Evolutionary conservation across 53 echinoderm and acorn worm species (phyloP).

Genomic region (Arbacia lixula): DNA sequence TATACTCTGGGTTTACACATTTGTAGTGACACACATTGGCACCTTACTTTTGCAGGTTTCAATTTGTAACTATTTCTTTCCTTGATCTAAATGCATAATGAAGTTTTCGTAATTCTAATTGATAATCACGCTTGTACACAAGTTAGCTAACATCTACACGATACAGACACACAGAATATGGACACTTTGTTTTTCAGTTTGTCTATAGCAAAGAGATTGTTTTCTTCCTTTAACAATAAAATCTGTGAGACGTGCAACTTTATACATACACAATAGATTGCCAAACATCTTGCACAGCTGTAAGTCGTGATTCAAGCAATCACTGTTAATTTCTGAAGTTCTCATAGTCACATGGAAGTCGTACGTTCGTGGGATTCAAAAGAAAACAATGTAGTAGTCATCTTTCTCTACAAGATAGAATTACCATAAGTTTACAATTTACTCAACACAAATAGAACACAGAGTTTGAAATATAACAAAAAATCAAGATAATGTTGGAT

Average conservation of each 20-base stretch:
- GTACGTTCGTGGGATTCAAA: constrained; percentile 3
- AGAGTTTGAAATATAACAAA: constrained; percentile 50
- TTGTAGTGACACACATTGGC: no score
- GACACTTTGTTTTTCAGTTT: constrained; percentile 20
- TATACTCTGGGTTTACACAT: no score
- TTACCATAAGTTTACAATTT: no score
- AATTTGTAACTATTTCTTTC: background rate
- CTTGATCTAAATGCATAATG: constrained; percentile 5
- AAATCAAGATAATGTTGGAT: constrained; percentile 52
- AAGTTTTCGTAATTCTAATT: constrained; percentile 4
- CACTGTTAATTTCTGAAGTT: constrained; percentile 14
- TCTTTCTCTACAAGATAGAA: constrained; percentile 35
- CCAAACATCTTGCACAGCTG: constrained; percentile 46
- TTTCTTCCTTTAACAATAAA: constrained; percentile 3
- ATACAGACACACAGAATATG: constrained; percentile 26
- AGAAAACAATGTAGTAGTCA: constrained; percentile 18
- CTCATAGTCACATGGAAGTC: constrained; percentile 29
- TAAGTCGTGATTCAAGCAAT: constrained; percentile 44
- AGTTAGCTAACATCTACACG: constrained; percentile 46
- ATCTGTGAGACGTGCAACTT: constrained; percentile 31
- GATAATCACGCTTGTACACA: constrained; percentile 26
- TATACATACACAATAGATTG: constrained; percentile 44
- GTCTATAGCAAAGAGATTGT: constrained; percentile 20
- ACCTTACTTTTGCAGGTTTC: no score
- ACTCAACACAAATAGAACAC: constrained; percentile 35